A percentile compares a stretch with the other conserved stretches of the same genome.
phyloP scores from a whole-genome alignment of 2,113 vertebrate species.

The Cyanoramphus novaezelandiae region DNA sequence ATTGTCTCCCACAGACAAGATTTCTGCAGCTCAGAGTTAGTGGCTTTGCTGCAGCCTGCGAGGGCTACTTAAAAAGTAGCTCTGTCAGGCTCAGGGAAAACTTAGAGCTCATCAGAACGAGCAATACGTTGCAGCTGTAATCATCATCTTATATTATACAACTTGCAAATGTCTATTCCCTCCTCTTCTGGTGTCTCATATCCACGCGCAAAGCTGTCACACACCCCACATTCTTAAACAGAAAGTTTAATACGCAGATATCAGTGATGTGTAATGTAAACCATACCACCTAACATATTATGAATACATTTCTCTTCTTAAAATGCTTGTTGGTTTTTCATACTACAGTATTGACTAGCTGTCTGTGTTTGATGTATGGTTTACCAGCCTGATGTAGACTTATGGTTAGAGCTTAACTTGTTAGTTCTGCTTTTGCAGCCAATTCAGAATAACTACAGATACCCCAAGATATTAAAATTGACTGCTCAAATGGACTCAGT shows the following conservation, averaged over 20 bases:
- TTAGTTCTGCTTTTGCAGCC: slow-evolving; percentile 94
- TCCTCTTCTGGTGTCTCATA: slow-evolving; percentile 33
- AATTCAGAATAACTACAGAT: slow-evolving; percentile 88
- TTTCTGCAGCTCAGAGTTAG: slow-evolving; percentile 52
- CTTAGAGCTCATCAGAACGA: neutral
- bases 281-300: slow-evolving; percentile 72
- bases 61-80: neutral
- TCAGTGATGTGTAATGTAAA: slow-evolving; percentile 68
- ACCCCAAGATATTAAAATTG: slow-evolving; percentile 93
- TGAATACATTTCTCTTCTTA: slow-evolving; percentile 89
- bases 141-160: slow-evolving; percentile 41
- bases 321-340: slow-evolving; percentile 90
- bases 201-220: slow-evolving; percentile 41
- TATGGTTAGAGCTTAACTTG: slow-evolving; percentile 95
- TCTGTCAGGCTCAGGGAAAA: neutral
- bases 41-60: neutral
- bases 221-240: slow-evolving; percentile 22
- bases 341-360: slow-evolving; percentile 92
- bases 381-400: slow-evolving; percentile 86
- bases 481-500: slow-evolving; percentile 88
- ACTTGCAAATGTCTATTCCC: slow-evolving; percentile 21
- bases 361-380: slow-evolving; percentile 93
- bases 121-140: slow-evolving; percentile 37
- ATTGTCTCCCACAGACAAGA: slow-evolving; percentile 12
- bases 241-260: slow-evolving; percentile 52